Evolutionary conservation across 2,797 vertebrate genomes (phyloP), one percentile per base, ranked within the genome.

Genomic region (Cossypha caffra): DNA sequence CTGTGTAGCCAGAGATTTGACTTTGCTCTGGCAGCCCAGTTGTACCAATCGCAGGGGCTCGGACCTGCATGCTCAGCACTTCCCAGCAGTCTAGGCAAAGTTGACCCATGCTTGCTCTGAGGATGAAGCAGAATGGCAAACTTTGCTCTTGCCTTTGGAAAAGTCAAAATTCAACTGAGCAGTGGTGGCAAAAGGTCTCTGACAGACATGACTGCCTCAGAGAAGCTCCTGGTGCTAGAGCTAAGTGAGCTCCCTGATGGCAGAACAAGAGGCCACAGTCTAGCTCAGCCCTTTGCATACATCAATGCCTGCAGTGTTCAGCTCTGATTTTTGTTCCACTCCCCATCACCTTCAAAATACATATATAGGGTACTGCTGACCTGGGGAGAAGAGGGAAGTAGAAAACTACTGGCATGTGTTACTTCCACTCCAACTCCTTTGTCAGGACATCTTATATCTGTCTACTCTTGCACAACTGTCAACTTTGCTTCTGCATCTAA

Each of bases 31-130:
- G 37, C 55, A 57, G 33, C 37, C 73, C 26, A 0, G 0, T 13
- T 73, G 45, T 23, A 42, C 26, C 31, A n/a, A 5, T 66, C 0
- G 0, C 33, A 29, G 7, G 1, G 2, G 11, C 13, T 4, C 2
- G 0, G 24, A 81, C 18, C 43, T 33, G 69, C 21, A 6, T 0
- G 18, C 43, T 92, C 80, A 72, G 90, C 51, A 7, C 26, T 84
- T 81, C 74, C 78, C 77, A 47, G 51, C 25, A 84, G 38, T 31
- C 57, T 8, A 29, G 45, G 66, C 35, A 78, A 72, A 75, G 74
- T 11, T 13, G 26, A 67, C 47, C 21, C 9, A 9, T 43, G 38
- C 47, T 62, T 78, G 69, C n/a, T 43, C 58, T 24, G 18, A 81
- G 31, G 47, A 47, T 10, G 31, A 72, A 52, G 62, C 38, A 33